Evolutionary conservation across 1,140 invertebrate species (phyloP), one percentile per base, ranked within the genome.

Genomic region (Hycleus phaleratus): DNA sequence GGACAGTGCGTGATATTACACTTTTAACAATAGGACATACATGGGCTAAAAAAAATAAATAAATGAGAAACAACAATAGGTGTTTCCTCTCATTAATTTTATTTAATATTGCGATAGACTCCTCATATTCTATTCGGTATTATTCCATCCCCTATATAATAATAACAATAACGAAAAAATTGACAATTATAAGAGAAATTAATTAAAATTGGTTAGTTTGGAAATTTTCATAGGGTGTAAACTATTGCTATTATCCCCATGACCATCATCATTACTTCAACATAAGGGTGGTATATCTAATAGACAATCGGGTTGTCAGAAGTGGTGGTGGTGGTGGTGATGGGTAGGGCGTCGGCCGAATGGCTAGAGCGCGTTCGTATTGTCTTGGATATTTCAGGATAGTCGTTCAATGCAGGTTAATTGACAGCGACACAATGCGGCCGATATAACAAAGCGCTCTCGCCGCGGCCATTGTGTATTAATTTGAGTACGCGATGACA

Each of bases 371-470:
- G 53, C 51, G 65, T 51, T 42, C 53, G 66, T 61, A 68, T 69
- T 69, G 66, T 70, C 68, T 70, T 68, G 68, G 65, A 68, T 70
- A 70, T 68, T 70, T 70, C 66, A 67, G 67, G 62, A 70, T 69
- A 68, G 61, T 70, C 68, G 63, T 70, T 70, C 67, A 70, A 70
- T 70, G 64, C 68, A 70, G 68, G 68, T 70, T 70, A 70, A 70
- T 70, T 70, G 68, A 70, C 68, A 67, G 61, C 58, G 65, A 69
- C 63, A 70, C 68, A 70, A 70, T 68, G 62, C 66, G 64, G 60
- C 55, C 60, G 59, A 67, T 39, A 70, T 69, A 70, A 69, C 67
- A 70, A 70, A 68, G 67, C 63, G 53, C 62, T 62, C 67, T 66
- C 63, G 61, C 65, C 60, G 64, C 64, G 61, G 63, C 69, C 66